Evolutionary conservation across 1,140 invertebrate genomes (phyloP).

Genomic region (Cepaea nemoralis): DNA sequence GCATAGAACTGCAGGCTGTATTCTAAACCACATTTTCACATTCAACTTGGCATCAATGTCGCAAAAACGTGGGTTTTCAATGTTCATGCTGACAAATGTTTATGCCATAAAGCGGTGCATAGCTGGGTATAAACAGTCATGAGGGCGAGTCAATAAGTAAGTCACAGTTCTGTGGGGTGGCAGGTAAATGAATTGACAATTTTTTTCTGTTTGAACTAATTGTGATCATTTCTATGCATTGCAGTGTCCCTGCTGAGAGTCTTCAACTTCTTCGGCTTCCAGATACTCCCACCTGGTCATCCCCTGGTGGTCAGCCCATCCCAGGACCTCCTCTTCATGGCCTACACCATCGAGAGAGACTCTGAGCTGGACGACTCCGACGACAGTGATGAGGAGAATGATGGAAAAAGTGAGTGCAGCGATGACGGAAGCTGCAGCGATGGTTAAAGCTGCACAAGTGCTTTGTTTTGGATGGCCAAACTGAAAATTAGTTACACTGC

Average conservation of each 20-base stretch:
- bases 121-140: too few species aligned
- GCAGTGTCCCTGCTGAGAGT: slow-evolving; percentile 87
- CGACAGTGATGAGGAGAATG: slow-evolving; percentile 44
- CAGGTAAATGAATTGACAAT: too few species aligned
- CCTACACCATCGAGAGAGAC: slow-evolving; percentile 63
- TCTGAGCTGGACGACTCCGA: background rate
- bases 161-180: too few species aligned
- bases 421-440: slow-evolving; percentile 33
- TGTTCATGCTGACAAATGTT: too few species aligned
- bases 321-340: slow-evolving; percentile 69
- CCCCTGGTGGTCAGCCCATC: slow-evolving; percentile 74
- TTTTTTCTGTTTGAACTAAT: too few species aligned
- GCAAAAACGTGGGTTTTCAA: too few species aligned
- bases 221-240: background rate
- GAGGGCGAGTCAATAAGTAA: too few species aligned
- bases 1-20: too few species aligned
- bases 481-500: background rate
- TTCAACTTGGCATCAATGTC: too few species aligned
- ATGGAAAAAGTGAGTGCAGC: slow-evolving; percentile 10
- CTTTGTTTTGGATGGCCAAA: background rate
- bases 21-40: too few species aligned
- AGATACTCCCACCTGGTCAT: slow-evolving; percentile 85
- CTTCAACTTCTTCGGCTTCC: slow-evolving; percentile 97
- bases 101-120: too few species aligned
- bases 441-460: background rate